Evolutionary conservation across 2,113 vertebrate species (phyloP).

Genomic region (Gallinago undulata): DNA sequence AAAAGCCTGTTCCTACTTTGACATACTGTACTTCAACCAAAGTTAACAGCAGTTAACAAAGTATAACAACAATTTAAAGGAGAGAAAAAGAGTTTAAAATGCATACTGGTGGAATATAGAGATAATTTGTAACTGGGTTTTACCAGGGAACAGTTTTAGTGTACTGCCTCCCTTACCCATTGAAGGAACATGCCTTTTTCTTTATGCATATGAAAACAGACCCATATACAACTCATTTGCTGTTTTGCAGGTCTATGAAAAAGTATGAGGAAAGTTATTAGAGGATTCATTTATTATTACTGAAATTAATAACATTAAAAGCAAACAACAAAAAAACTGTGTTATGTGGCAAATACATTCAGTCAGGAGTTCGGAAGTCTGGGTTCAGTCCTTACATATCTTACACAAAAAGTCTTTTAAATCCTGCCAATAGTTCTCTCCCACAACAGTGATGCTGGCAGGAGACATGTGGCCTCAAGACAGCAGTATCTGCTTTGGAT

Average conservation of each 20-base stretch:
- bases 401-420: not conserved
- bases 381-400: not conserved
- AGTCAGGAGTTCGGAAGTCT: not conserved
- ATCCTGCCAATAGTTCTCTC: not conserved
- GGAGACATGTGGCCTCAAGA: not conserved
- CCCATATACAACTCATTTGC: not conserved
- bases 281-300: not conserved
- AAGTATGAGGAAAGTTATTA: not conserved
- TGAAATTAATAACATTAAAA: not conserved
- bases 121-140: not conserved
- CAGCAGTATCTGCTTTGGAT: not conserved
- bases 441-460: not conserved
- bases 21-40: not conserved
- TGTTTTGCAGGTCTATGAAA: not conserved
- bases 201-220: not conserved
- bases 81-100: not conserved
- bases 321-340: not conserved
- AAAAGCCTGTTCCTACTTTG: not conserved
- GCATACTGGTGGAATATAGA: not conserved
- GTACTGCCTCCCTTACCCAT: not conserved
- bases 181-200: not conserved
- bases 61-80: not conserved
- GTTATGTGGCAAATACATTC: not conserved
- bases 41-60: not conserved
- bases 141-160: not conserved